phyloP scores from a whole-genome alignment of 2,797 vertebrate species.

The Trichosurus vulpecula region DNA sequence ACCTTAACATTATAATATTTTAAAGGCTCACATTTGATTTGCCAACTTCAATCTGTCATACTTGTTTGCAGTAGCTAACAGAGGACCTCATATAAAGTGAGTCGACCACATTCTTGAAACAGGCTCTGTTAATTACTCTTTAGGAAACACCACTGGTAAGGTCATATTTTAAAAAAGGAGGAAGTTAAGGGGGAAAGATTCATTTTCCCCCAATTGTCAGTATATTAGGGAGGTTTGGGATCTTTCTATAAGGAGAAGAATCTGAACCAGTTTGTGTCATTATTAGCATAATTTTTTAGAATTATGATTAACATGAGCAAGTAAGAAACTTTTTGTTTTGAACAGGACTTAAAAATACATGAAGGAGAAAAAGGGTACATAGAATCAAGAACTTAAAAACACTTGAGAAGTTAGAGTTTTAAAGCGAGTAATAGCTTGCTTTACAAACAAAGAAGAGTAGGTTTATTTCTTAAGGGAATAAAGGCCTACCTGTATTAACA shows the following conservation, averaged over 20 bases:
- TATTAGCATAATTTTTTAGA: background rate
- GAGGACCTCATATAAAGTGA: background rate
- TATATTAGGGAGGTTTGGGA: background rate
- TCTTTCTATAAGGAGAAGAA: background rate
- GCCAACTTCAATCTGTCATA: background rate
- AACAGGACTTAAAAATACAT: background rate
- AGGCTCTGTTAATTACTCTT: background rate
- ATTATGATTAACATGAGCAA: background rate
- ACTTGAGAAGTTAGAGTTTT: background rate
- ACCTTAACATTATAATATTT: background rate
- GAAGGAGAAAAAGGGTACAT: background rate
- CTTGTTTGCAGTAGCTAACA: background rate
- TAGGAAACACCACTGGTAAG: background rate
- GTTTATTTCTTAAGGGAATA: background rate
- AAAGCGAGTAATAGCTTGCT: background rate
- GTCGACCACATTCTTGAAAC: background rate
- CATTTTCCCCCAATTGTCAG: background rate
- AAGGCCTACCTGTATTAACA: background rate
- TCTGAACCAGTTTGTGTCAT: background rate
- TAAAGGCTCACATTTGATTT: background rate
- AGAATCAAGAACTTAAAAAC: background rate
- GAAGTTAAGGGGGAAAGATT: background rate
- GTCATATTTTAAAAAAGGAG: background rate
- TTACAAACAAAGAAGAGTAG: rapidly evolving
- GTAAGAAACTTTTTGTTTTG: background rate